A percentile compares a stretch with the other conserved stretches of the same genome.
Conservation (phyloP, 2,113 vertebrate species). For the Psettodes erumei region DNA sequence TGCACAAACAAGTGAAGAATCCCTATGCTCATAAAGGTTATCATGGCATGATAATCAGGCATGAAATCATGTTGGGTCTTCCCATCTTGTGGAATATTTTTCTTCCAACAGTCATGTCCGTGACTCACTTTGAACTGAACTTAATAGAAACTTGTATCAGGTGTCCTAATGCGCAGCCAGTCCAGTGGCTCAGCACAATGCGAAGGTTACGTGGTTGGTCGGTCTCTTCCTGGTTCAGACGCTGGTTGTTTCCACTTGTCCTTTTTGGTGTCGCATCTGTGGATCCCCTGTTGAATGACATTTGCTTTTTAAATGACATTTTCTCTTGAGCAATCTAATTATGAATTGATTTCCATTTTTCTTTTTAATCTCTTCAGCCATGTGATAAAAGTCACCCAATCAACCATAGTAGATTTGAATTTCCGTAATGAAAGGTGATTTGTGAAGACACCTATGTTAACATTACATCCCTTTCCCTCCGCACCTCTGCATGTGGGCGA, state of each 20-base stretch:
- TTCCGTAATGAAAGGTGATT: slow-evolving; percentile 32
- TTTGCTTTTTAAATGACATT: slow-evolving; percentile 61
- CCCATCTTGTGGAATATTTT: background rate
- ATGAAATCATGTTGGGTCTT: background rate
- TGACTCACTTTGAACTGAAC: slow-evolving; percentile 24
- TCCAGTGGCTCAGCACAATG: slow-evolving; percentile 22
- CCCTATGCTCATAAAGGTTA: background rate
- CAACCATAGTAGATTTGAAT: slow-evolving; percentile 41
- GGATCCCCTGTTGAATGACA: slow-evolving; percentile 53
- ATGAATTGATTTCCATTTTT: slow-evolving; percentile 44
- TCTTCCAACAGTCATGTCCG: slow-evolving; percentile 12
- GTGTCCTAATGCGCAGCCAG: slow-evolving; percentile 5
- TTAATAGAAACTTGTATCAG: slow-evolving; percentile 31
- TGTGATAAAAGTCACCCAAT: slow-evolving; percentile 27
- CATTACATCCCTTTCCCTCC: slow-evolving; percentile 19
- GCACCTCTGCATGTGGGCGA: background rate
- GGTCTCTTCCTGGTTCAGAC: slow-evolving; percentile 46
- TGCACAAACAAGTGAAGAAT: background rate
- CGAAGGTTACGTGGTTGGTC: slow-evolving; percentile 28
- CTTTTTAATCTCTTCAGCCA: slow-evolving; percentile 36
- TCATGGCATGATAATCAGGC: too few species aligned
- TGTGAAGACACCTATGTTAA: slow-evolving; percentile 11
- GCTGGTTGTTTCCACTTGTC: slow-evolving; percentile 51
- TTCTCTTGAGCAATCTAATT: slow-evolving; percentile 53
- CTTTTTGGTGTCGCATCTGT: slow-evolving; percentile 40